phyloP scores from a whole-genome alignment of 2,888 invertebrate genomes.

The Chrysolina americana region DNA sequence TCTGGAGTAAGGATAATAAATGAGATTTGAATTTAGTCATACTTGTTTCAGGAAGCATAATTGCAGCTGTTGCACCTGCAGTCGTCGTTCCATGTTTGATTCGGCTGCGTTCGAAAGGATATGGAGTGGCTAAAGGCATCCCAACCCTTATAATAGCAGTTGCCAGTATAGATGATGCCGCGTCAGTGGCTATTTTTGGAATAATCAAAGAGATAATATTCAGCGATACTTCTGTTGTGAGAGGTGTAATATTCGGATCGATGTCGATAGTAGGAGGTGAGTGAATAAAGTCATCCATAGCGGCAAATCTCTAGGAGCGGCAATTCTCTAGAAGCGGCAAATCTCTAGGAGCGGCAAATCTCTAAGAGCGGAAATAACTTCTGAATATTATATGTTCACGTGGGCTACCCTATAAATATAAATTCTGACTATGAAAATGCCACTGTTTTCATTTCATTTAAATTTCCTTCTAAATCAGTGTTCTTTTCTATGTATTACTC shows the following conservation, averaged over 20 bases:
- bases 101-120: slow-evolving; percentile 86
- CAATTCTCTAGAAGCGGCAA: too few relatives aligned
- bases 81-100: slow-evolving; percentile 97
- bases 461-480: too few relatives aligned
- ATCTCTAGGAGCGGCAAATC: too few relatives aligned
- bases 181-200: slow-evolving; percentile 94
- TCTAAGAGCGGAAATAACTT: neutral
- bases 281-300: neutral
- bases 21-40: neutral
- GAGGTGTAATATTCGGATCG: slow-evolving; percentile 82
- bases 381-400: too few relatives aligned
- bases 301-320: too few relatives aligned
- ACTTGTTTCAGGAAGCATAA: slow-evolving; percentile 76
- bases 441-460: too few relatives aligned
- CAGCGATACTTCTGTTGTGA: slow-evolving; percentile 79
- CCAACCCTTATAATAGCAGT: slow-evolving; percentile 96
- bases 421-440: too few relatives aligned
- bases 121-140: slow-evolving; percentile 95
- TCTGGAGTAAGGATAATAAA: too few relatives aligned
- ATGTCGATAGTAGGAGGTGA: slow-evolving; percentile 80
- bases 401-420: too few relatives aligned
- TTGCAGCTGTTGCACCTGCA: slow-evolving; percentile 96
- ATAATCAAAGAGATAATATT: slow-evolving; percentile 92
- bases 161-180: slow-evolving; percentile 94
- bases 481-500: too few relatives aligned